Evolutionary conservation across 2,888 invertebrate genomes (phyloP).

Genomic region (Hyalella azteca): DNA sequence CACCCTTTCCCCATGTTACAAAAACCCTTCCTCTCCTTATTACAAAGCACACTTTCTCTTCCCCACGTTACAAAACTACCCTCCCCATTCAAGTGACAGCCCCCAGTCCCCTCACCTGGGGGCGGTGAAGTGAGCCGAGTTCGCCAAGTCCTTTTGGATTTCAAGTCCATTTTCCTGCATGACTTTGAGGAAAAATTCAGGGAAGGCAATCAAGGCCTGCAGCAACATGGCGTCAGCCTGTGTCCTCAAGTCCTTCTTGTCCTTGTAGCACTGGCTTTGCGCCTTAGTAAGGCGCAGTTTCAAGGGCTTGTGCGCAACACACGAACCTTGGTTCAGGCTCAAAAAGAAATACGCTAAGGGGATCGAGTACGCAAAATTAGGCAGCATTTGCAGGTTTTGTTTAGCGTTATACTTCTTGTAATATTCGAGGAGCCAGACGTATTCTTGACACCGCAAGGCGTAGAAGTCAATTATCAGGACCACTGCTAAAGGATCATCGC

Average conservation of each 20-base stretch:
- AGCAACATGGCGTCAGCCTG: constrained; percentile 72
- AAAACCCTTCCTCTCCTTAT: too few species aligned
- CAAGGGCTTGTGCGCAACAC: constrained; percentile 41
- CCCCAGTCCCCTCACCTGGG: not conserved
- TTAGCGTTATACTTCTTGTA: constrained; percentile 68
- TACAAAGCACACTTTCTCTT: too few species aligned
- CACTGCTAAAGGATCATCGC: constrained; percentile 77
- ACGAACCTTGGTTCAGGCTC: constrained; percentile 61
- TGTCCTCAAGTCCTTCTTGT: constrained; percentile 57
- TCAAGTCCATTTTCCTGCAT: not conserved
- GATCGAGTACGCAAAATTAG: constrained; percentile 85
- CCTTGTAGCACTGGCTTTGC: not conserved
- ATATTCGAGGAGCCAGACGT: constrained; percentile 71
- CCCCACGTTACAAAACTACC: too few species aligned
- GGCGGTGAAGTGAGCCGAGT: not conserved
- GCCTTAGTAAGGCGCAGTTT: not conserved
- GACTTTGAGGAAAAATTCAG: constrained; percentile 69
- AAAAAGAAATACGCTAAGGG: constrained; percentile 75
- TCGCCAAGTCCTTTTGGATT: not conserved
- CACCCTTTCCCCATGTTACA: too few species aligned
- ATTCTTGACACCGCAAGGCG: constrained; percentile 76
- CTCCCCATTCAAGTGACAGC: too few species aligned
- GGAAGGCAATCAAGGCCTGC: constrained; percentile 81
- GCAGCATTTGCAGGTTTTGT: constrained; percentile 77
- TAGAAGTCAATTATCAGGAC: constrained; percentile 82